Percentiles rank a stretch among this genome's conserved stretches.
These are phyloP conservation scores for Esox masquinongy DNA, from an alignment of 2,797 vertebrate species.

Conservation along the genomic window DNA sequence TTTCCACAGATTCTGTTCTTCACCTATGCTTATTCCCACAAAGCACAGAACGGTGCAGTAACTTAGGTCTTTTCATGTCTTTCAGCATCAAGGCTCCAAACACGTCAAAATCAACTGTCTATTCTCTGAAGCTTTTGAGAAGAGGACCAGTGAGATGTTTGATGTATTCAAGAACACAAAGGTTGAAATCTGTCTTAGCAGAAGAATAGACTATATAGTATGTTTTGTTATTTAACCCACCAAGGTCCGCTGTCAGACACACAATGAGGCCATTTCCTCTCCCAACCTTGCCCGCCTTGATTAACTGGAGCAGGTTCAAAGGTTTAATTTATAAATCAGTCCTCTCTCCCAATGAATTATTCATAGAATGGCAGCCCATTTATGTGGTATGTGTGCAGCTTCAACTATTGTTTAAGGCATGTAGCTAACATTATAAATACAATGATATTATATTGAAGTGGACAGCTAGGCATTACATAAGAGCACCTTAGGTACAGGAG, in stretches of 20 bases:
- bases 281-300: conserved; percentile 22
- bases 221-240: conserved; percentile 24
- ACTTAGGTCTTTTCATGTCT: neutral
- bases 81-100: neutral
- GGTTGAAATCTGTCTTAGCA: neutral
- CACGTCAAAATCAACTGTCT: neutral
- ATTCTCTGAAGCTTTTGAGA: neutral
- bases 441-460: too few relatives aligned
- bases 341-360: too few relatives aligned
- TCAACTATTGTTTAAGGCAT: too few relatives aligned
- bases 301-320: conserved; percentile 32
- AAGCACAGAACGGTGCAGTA: neutral
- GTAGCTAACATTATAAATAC: neutral
- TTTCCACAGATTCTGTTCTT: conserved; percentile 37
- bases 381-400: too few relatives aligned
- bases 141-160: neutral
- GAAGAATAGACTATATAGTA: neutral
- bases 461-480: too few relatives aligned
- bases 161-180: neutral
- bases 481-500: too few relatives aligned
- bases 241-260: conserved; percentile 35
- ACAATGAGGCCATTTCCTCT: conserved; percentile 49
- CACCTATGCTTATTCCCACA: conserved; percentile 18
- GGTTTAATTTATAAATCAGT: conserved; percentile 33
- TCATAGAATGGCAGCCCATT: too few relatives aligned